Evolutionary conservation across 2,888 invertebrate species (phyloP).

Genomic region (Lysandra bellargus): DNA sequence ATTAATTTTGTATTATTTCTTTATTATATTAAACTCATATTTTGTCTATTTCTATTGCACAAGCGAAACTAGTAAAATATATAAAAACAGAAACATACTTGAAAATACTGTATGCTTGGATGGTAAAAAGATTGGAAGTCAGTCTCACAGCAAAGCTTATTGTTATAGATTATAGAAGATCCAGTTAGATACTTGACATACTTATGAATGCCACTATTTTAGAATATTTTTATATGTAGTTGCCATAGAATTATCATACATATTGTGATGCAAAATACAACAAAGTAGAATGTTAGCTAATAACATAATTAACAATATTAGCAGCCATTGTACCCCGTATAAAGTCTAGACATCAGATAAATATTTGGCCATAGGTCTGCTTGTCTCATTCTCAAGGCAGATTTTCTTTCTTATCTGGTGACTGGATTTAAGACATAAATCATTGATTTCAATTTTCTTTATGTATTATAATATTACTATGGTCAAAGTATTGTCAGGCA

Average conservation of each 20-base stretch:
- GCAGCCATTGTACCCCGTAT: neutral
- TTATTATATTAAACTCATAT: neutral
- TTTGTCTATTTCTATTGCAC: neutral
- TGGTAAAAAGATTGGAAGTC: neutral
- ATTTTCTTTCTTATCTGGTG: neutral
- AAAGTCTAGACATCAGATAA: neutral
- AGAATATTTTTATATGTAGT: neutral
- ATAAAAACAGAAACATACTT: neutral
- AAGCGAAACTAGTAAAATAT: neutral
- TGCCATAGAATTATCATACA: conserved; percentile 15
- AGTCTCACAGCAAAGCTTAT: conserved; percentile 4
- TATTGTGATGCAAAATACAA: neutral
- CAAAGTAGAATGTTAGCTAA: neutral
- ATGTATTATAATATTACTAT: conserved; percentile 8
- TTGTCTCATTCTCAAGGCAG: neutral
- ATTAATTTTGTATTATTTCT: neutral
- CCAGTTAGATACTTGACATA: neutral
- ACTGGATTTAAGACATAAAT: no score
- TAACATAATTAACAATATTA: neutral
- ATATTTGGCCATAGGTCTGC: neutral
- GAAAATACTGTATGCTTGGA: neutral
- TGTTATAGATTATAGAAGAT: neutral
- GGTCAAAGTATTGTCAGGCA: conserved; percentile 12
- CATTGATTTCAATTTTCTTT: neutral
- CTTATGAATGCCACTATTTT: neutral